Conservation (phyloP, 2,888 invertebrate species). For the Minunthozetes semirufus region DNA sequence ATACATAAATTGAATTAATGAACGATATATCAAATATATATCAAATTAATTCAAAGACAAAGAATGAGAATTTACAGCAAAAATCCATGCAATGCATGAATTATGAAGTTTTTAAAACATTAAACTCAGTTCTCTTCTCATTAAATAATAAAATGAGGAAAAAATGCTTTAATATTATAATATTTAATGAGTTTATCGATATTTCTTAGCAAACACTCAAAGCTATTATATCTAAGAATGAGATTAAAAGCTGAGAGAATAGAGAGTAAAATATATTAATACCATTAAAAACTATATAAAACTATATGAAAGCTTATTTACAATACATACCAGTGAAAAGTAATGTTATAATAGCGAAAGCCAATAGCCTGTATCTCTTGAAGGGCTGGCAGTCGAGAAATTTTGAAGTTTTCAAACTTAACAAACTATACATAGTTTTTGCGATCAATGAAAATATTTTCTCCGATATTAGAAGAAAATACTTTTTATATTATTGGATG, state of each 20-base stretch:
- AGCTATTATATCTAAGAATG: not conserved
- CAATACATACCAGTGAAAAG: not conserved
- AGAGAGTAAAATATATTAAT: not conserved
- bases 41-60: not conserved
- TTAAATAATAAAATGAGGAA: not conserved
- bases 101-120: not conserved
- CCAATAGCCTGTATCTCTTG: not conserved
- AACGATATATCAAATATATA: not conserved
- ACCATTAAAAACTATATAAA: not conserved
- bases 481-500: not conserved
- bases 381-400: not conserved
- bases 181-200: not conserved
- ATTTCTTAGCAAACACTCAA: not conserved
- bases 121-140: not conserved
- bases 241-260: not conserved
- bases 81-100: not conserved
- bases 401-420: not conserved
- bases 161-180: not conserved
- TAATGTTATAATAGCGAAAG: not conserved
- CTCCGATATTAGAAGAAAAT: not conserved
- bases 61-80: conserved; percentile 1
- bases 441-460: not conserved
- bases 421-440: conserved; percentile 1
- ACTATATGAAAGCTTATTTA: not conserved
- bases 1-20: conserved; percentile 23